Evolutionary conservation across 1,140 invertebrate genomes (phyloP).

Genomic region (Atta texana): DNA sequence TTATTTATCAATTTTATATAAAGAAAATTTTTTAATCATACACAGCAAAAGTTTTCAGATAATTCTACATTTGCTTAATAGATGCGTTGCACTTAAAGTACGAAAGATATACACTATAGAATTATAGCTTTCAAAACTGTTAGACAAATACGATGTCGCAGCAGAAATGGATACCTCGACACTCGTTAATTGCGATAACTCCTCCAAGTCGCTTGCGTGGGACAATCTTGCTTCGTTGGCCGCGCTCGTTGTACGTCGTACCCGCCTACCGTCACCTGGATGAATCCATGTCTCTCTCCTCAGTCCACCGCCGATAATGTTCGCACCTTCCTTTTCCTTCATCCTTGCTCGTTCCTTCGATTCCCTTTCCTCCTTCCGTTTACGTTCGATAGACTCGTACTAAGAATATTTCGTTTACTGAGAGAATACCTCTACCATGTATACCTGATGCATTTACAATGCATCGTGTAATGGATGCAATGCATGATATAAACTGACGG

Average conservation of each 20-base stretch:
- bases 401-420: constrained; percentile 81
- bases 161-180: constrained; percentile 88
- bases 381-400: constrained; percentile 93
- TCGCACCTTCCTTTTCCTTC: constrained; percentile 87
- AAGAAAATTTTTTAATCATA: background rate
- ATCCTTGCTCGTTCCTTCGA: constrained; percentile 87
- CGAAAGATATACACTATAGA: background rate
- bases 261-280: constrained; percentile 89
- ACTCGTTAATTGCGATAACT: constrained; percentile 89
- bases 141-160: constrained; percentile 9
- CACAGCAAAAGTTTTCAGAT: background rate
- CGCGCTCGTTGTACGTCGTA: constrained; percentile 89
- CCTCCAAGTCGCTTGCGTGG: constrained; percentile 88
- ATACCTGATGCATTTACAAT: constrained; percentile 13
- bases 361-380: constrained; percentile 89
- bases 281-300: constrained; percentile 94
- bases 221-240: constrained; percentile 84
- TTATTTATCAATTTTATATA: background rate
- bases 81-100: background rate
- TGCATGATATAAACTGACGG: constrained; percentile 37
- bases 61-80: background rate
- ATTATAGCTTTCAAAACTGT: background rate
- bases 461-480: constrained; percentile 17
- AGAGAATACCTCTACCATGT: constrained; percentile 36
- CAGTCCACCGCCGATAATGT: constrained; percentile 83